Percentiles rank a stretch among this genome's conserved stretches.
Conservation (phyloP, 2,797 vertebrate genomes). For the Pangasius krempfi region DNA sequence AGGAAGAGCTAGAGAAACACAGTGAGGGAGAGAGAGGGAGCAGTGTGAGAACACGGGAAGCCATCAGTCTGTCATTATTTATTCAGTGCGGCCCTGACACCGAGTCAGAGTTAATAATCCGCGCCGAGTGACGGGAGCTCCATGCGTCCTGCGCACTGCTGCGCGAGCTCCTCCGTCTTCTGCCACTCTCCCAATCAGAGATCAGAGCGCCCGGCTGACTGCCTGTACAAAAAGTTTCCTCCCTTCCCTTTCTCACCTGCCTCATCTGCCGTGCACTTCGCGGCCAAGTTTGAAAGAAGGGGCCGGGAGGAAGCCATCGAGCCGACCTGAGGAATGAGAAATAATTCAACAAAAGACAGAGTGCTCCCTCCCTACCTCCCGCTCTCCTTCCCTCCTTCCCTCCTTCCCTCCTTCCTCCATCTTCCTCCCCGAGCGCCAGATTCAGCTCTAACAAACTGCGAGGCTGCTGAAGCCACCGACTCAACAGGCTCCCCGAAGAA, state of each 20-base stretch:
- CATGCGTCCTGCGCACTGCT: conserved; percentile 50
- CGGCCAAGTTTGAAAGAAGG: conserved; percentile 46
- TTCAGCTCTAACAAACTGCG: conserved; percentile 50
- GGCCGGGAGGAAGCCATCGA: conserved; percentile 49
- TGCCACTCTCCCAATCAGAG: conserved; percentile 38
- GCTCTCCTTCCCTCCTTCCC: neutral
- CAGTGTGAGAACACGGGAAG: conserved; percentile 55
- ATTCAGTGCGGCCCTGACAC: conserved; percentile 60
- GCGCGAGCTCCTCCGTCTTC: conserved; percentile 45
- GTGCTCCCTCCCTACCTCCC: conserved; percentile 9
- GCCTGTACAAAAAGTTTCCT: conserved; percentile 46
- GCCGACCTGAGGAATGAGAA: conserved; percentile 39
- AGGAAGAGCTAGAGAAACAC: conserved; percentile 29
- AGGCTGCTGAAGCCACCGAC: conserved; percentile 36
- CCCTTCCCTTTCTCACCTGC: conserved; percentile 43
- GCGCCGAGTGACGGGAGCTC: conserved; percentile 52
- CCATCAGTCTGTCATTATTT: conserved; percentile 63
- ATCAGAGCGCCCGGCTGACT: conserved; percentile 42
- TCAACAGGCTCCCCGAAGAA: conserved; percentile 38
- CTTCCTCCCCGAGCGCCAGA: conserved; percentile 15
- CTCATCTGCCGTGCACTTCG: conserved; percentile 43
- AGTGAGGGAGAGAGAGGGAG: conserved; percentile 41
- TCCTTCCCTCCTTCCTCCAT: neutral
- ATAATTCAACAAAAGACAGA: conserved; percentile 62
- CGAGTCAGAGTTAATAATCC: conserved; percentile 60